Conservation (phyloP, 2,888 invertebrate species). For the Glaucopsyche alexis region DNA sequence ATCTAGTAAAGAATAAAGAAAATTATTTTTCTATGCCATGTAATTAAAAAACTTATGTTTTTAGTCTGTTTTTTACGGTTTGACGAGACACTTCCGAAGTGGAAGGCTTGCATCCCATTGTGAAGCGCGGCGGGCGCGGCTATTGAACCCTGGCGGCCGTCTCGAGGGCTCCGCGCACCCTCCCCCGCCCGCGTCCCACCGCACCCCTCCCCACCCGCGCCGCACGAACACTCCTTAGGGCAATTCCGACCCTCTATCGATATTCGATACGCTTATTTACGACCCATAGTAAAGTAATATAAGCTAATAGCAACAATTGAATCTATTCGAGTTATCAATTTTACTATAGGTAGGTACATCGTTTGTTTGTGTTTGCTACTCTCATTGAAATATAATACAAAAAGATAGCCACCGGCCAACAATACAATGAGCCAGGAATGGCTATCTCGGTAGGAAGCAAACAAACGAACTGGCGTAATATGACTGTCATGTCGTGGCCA, state of each 20-base stretch:
- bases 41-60: not conserved
- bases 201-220: conserved; percentile 40
- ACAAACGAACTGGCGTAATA: not conserved
- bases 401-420: not conserved
- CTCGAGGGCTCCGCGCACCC: conserved; percentile 42
- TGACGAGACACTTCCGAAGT: conserved; percentile 24
- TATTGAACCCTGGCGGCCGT: conserved; percentile 65
- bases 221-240: conserved; percentile 48
- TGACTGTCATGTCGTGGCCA: not conserved
- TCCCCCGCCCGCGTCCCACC: conserved; percentile 44
- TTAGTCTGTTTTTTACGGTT: not conserved
- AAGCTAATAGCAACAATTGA: conserved; percentile 31
- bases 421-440: not conserved
- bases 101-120: conserved; percentile 55
- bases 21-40: not conserved
- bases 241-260: conserved; percentile 45
- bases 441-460: not conserved
- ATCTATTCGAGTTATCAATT: conserved; percentile 14
- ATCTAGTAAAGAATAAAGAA: too few species aligned
- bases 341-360: not conserved
- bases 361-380: conserved; percentile 1
- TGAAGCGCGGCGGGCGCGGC: conserved; percentile 60
- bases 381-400: not conserved
- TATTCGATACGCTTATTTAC: conserved; percentile 46
- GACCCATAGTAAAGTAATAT: conserved; percentile 40